Percentiles rank a stretch among this genome's conserved stretches.
Evolutionary conservation across 2,888 invertebrate genomes (phyloP).

Genomic region (Alitta virens): DNA sequence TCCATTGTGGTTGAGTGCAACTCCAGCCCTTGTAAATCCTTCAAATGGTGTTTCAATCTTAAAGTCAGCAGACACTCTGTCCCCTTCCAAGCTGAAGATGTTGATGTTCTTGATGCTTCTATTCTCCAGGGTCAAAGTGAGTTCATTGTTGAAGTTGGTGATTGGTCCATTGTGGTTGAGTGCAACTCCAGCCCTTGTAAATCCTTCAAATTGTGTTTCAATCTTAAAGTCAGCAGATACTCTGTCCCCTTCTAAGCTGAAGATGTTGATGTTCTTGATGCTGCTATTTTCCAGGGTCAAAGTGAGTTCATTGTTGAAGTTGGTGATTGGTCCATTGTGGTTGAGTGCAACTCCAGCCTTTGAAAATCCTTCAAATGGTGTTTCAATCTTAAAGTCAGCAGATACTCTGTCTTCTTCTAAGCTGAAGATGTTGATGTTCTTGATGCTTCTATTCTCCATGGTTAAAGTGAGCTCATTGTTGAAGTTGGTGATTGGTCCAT

Average conservation of each 20-base stretch:
- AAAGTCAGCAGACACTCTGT: conserved; percentile 1
- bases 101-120: too few relatives aligned
- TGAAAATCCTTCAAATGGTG: not conserved
- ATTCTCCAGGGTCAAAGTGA: too few relatives aligned
- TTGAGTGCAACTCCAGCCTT: not conserved
- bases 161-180: too few relatives aligned
- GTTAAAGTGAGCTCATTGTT: conserved; percentile 3
- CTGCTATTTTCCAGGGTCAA: too few relatives aligned
- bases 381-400: conserved; percentile 8
- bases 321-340: not conserved
- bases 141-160: too few relatives aligned
- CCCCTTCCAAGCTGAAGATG: conserved; percentile 2
- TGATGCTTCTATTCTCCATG: not conserved
- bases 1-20: not conserved
- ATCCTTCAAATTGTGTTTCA: not conserved
- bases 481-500: conserved; percentile 19
- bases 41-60: conserved; percentile 9
- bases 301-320: too few relatives aligned
- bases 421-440: conserved; percentile 8
- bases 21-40: not conserved
- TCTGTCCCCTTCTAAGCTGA: conserved; percentile 1
- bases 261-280: too few relatives aligned
- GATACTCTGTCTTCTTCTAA: not conserved
- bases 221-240: conserved; percentile 6
- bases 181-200: conserved; percentile 2